These are phyloP conservation scores for Eupithecia insigniata DNA, from an alignment of 2,888 invertebrate genomes.

Conservation along the genomic window DNA sequence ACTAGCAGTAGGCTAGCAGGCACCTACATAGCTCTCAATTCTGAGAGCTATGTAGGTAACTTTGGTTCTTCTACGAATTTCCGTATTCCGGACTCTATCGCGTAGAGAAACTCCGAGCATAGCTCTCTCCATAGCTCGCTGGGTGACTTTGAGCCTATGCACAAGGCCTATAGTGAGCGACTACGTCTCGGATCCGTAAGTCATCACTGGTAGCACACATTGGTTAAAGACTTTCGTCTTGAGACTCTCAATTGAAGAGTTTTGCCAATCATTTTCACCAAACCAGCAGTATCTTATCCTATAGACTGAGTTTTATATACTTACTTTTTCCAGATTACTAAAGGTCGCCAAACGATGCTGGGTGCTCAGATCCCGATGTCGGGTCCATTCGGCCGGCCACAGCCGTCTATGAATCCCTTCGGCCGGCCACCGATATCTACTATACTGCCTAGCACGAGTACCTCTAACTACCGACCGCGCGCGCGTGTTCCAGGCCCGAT, in stretches of 20 bases:
- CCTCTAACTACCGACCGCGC: slow-evolving; percentile 45
- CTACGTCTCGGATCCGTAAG: too few species aligned
- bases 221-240: too few species aligned
- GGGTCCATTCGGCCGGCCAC: slow-evolving; percentile 27
- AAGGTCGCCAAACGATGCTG: slow-evolving; percentile 32
- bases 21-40: too few species aligned
- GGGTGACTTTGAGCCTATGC: too few species aligned
- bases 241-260: not conserved
- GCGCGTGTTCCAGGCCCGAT: slow-evolving; percentile 1
- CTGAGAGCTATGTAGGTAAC: too few species aligned
- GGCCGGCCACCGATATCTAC: slow-evolving; percentile 53
- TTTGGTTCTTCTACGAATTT: too few species aligned
- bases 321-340: slow-evolving; percentile 26
- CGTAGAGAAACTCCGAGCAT: too few species aligned
- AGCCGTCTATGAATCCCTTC: slow-evolving; percentile 17
- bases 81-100: too few species aligned
- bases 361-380: slow-evolving; percentile 21
- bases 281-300: not conserved
- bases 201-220: too few species aligned
- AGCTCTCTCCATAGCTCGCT: too few species aligned
- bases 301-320: not conserved
- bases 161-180: too few species aligned
- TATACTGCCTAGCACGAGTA: slow-evolving; percentile 52
- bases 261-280: not conserved
- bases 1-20: too few species aligned